Evolutionary conservation across 1,140 invertebrate genomes (phyloP), one percentile per base, ranked within the genome.

Genomic region (Trichomalopsis sarcophagae): DNA sequence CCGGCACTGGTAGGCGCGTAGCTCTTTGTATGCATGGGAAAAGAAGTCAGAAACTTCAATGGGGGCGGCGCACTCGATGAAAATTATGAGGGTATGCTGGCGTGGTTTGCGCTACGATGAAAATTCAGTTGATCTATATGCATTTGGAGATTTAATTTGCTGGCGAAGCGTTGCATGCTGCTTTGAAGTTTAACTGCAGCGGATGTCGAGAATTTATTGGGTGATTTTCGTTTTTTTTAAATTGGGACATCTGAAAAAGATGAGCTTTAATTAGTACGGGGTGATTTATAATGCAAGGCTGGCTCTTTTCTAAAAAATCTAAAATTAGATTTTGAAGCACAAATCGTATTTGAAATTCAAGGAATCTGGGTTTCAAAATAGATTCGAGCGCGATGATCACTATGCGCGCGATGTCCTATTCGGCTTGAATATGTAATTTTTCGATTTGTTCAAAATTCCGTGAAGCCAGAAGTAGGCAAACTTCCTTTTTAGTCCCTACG

Each of bases 1-100:
- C 30, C 10, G 73, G 73, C 17, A 44, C 2, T 75, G 6, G 33
- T 44, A 33, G n/a, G 6, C 2, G 7, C 68, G 6, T 14, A 27
- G 10, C 11, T 5, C 27, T 71, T 14, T 71, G 10, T 27, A 11
- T 33, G 69, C 23, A 27, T 33, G 69, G 27, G 30, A 33, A 44
- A 71, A 71, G 69, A 71, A 71, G 69, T 71, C 23, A 14, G 2
- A 71, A 0, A 11, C 69, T 27, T 27, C 69, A 27, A n/a, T 75
- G 73, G 73, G 27, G 68, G 73, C 21, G 73, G 33, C 27, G 36
- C 14, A 27, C 36, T n/a, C 30, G 33, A 9, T 17, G 73, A 75
- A 44, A 75, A 44, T 75, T 71, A 71, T 71, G 68, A 71, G 68
- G 68, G 68, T 71, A 33, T n/a, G 55, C 55, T 62, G 68, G 23